Evolutionary conservation across 2,888 invertebrate genomes (phyloP), one percentile per base, ranked within the genome.

Genomic region (Drosophila longiperda): DNA sequence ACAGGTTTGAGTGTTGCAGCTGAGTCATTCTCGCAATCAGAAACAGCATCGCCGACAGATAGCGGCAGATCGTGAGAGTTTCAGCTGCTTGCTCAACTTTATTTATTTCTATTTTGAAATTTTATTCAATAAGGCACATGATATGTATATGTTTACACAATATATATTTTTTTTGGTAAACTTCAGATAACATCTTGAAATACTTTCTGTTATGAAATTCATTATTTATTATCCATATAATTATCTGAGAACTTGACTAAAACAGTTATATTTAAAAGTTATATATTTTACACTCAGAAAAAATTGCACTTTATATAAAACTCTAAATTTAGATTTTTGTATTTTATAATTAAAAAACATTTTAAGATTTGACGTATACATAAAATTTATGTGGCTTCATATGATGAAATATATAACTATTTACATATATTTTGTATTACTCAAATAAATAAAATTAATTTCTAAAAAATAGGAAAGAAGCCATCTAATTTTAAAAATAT

Each of bases 61-160:
- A 66, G 26, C 49, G 23, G 73, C 29, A 36, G 75, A 89, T 87
- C 85, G 85, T 85, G 85, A 89, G 85, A 85, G 82, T 87, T 81
- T 89, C 7, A 71, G 66, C 49, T 49, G 42, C 23, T 38, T 36
- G 61, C 58, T 45, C 66, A 73, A 58, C 38, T 74, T 75, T 66
- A 42, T 52, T 66, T 40, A 63, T 58, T 23, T 53, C 17, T 40
- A 38, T 49, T 53, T 60, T 40, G 20, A 29, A 48, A 40, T 33
- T 61, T 33, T 54, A 70, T 55, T 50, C 34, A 34, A 15, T 23
- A n/a, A 12, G 26, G 17, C 15, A 32, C 36, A 42, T 40, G 33
- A 20, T 38, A 66, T 23, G 38, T 29, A 29, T 29, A 33, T 53
- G 38, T 9, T 20, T 11, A 32, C 32, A 17, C 9, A 33, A 20